Evolutionary conservation across 1,140 invertebrate genomes (phyloP).

Genomic region (Diabrotica virgifera): DNA sequence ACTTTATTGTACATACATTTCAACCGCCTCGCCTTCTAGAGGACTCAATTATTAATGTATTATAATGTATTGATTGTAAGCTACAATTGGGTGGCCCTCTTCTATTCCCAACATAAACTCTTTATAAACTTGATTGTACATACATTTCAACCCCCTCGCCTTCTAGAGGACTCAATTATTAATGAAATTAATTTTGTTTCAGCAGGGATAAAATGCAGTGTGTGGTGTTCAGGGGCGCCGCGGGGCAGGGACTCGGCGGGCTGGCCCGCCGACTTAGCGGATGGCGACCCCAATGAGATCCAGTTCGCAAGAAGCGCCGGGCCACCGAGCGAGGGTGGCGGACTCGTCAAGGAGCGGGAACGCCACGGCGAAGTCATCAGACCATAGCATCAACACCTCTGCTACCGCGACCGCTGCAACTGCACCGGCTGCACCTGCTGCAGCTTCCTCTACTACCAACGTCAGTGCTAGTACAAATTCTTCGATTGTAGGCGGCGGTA

Average conservation of each 20-base stretch:
- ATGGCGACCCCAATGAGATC: conserved; percentile 55
- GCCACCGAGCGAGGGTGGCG: conserved; percentile 56
- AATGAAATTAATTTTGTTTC: conserved; percentile 20
- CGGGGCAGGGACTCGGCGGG: conserved; percentile 46
- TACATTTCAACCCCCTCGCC: too few relatives aligned
- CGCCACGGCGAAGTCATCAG: conserved; percentile 32
- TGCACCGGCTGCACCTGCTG: conserved; percentile 9
- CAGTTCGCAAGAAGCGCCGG: conserved; percentile 51
- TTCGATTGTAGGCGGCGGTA: conserved; percentile 21
- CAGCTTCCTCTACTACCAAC: conserved; percentile 10
- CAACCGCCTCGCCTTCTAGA: too few relatives aligned
- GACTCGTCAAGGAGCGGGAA: conserved; percentile 42
- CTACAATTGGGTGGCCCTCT: too few relatives aligned
- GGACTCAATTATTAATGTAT: too few relatives aligned
- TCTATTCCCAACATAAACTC: too few relatives aligned
- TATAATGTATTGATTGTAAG: too few relatives aligned
- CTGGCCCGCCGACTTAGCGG: conserved; percentile 36
- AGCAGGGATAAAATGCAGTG: conserved; percentile 45
- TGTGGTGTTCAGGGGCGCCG: conserved; percentile 41
- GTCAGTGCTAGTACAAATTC: background rate
- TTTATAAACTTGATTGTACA: too few relatives aligned
- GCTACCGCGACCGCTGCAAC: conserved; percentile 15
- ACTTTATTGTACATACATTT: too few relatives aligned
- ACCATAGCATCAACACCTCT: conserved; percentile 31
- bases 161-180: too few relatives aligned